Evolutionary conservation across 2,797 vertebrate genomes (phyloP).

Genomic region (Myotis myotis): DNA sequence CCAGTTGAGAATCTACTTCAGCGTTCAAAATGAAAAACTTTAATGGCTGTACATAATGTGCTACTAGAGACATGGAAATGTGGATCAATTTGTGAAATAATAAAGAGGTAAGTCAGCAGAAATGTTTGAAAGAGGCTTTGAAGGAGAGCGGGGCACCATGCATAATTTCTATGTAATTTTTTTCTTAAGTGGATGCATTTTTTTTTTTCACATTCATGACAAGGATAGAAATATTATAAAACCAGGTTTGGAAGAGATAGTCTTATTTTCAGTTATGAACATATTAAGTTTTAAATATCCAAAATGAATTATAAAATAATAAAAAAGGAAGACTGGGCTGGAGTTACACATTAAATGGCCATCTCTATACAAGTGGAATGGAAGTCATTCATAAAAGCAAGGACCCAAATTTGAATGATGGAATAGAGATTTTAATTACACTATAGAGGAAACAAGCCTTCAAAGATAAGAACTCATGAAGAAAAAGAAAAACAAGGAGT

Average conservation of each 20-base stretch:
- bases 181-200: background rate
- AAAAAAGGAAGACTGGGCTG: background rate
- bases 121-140: background rate
- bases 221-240: background rate
- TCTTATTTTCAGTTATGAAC: background rate
- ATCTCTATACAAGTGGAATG: background rate
- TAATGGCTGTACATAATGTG: background rate
- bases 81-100: background rate
- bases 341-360: background rate
- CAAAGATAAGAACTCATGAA: background rate
- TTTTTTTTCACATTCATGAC: background rate
- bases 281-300: background rate
- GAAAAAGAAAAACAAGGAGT: background rate
- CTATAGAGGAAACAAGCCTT: background rate
- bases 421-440: background rate
- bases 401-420: background rate
- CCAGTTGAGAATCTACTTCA: background rate
- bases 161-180: background rate
- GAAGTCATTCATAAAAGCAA: background rate
- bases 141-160: background rate
- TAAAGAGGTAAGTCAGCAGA: background rate
- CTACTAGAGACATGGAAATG: background rate
- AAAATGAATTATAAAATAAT: background rate
- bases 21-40: background rate
- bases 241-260: background rate